phyloP scores from a whole-genome alignment of 2,888 invertebrate genomes.

The Athetis lepigone region DNA sequence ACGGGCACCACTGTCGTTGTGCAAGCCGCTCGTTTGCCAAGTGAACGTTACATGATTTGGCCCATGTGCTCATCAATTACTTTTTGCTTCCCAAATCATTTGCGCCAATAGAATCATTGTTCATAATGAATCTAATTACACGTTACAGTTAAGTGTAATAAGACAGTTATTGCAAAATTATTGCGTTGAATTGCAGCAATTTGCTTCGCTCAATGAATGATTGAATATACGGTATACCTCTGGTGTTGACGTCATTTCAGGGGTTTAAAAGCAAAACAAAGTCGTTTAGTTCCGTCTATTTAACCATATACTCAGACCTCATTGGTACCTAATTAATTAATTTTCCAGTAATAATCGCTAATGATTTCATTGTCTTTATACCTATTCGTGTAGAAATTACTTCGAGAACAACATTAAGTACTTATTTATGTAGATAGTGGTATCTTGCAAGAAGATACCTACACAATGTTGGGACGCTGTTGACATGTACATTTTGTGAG shows the following conservation, averaged over 20 bases:
- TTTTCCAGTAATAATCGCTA: conserved; percentile 12
- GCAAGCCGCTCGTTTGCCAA: conserved; percentile 64
- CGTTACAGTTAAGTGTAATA: conserved; percentile 22
- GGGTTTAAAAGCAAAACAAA: neutral
- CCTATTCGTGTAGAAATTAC: conserved; percentile 2
- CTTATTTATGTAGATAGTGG: conserved; percentile 30
- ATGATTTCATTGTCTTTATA: conserved; percentile 2
- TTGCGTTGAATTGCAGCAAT: conserved; percentile 7
- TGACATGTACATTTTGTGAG: conserved; percentile 57
- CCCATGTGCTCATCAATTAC: conserved; percentile 69
- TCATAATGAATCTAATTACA: conserved; percentile 34
- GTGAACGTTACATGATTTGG: conserved; percentile 65
- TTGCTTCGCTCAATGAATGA: neutral
- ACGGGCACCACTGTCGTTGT: conserved; percentile 53
- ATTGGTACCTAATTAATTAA: conserved; percentile 18
- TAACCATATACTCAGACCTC: neutral
- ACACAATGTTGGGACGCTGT: conserved; percentile 41
- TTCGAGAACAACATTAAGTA: conserved; percentile 34
- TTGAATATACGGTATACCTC: neutral
- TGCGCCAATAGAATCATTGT: conserved; percentile 35
- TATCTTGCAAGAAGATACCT: conserved; percentile 34
- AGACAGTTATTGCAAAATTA: conserved; percentile 20
- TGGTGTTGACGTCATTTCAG: neutral
- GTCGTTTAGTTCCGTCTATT: neutral
- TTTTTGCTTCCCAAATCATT: conserved; percentile 62